phyloP scores from a whole-genome alignment of 2,797 vertebrate species.

The Alauda arvensis region DNA sequence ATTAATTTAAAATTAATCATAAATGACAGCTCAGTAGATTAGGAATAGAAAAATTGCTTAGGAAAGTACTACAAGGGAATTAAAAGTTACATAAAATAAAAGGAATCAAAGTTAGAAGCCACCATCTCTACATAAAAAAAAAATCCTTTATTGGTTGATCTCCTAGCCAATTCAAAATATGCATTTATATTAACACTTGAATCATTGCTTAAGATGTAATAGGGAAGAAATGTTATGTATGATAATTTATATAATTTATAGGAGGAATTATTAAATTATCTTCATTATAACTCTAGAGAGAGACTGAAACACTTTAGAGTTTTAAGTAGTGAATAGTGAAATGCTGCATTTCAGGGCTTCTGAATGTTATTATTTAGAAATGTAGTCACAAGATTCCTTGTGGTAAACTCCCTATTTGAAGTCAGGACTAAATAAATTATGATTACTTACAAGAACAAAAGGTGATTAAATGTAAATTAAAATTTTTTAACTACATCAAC shows the following conservation, averaged over 20 bases:
- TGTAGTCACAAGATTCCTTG: not conserved
- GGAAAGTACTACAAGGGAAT: not conserved
- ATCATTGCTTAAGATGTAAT: not conserved
- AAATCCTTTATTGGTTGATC: not conserved
- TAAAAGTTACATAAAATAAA: not conserved
- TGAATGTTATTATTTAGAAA: not conserved
- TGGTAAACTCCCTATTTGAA: not conserved
- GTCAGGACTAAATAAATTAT: not conserved
- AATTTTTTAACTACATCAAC: not conserved
- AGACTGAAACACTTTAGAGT: not conserved
- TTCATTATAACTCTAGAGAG: not conserved
- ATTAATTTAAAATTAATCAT: slow-evolving; percentile 28
- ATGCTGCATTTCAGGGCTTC: not conserved
- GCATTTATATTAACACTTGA: not conserved
- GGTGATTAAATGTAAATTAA: not conserved
- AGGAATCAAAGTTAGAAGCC: not conserved
- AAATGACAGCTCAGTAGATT: not conserved
- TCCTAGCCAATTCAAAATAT: not conserved
- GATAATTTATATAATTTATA: not conserved
- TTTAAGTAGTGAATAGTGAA: not conserved
- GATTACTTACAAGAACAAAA: not conserved
- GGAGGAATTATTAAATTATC: not conserved
- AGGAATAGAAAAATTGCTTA: not conserved
- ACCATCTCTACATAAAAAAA: not conserved
- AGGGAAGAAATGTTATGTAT: not conserved